Evolutionary conservation across 2,113 vertebrate genomes (phyloP).

Genomic region (Corythaeola cristata): DNA sequence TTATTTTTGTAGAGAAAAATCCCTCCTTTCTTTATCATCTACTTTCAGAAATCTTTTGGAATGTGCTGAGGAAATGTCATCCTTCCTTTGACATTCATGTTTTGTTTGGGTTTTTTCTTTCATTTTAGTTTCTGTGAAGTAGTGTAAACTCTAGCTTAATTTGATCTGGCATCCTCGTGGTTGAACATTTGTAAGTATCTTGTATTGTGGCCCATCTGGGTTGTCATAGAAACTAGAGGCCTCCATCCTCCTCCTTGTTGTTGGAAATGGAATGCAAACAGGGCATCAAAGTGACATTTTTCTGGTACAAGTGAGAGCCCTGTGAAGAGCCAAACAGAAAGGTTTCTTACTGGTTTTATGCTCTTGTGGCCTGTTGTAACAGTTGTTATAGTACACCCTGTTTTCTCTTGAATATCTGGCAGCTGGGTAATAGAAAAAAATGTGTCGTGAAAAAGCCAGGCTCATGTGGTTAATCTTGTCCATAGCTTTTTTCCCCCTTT

Average conservation of each 20-base stretch:
- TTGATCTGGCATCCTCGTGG: slow-evolving; percentile 77
- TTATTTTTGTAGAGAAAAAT: slow-evolving; percentile 65
- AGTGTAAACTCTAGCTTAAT: slow-evolving; percentile 78
- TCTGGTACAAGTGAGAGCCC: slow-evolving; percentile 68
- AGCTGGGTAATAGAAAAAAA: slow-evolving; percentile 49
- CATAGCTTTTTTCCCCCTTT: slow-evolving; percentile 39
- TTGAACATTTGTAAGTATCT: slow-evolving; percentile 80
- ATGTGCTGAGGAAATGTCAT: slow-evolving; percentile 59
- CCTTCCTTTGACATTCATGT: slow-evolving; percentile 63
- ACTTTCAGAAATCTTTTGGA: slow-evolving; percentile 61
- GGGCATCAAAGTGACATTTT: slow-evolving; percentile 77
- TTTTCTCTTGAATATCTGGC: slow-evolving; percentile 66
- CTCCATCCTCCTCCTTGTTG: slow-evolving; percentile 80
- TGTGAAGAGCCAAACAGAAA: slow-evolving; percentile 70
- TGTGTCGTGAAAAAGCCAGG: not conserved
- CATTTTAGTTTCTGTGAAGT: slow-evolving; percentile 75
- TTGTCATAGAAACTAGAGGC: slow-evolving; percentile 84
- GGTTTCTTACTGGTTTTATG: slow-evolving; percentile 68
- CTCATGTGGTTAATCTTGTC: slow-evolving; percentile 41
- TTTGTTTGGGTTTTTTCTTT: slow-evolving; percentile 72
- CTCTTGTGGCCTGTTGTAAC: slow-evolving; percentile 40
- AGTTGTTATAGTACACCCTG: slow-evolving; percentile 51
- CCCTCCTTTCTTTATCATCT: slow-evolving; percentile 48
- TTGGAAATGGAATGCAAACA: slow-evolving; percentile 82
- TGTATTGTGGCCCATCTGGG: slow-evolving; percentile 82